phyloP scores from a whole-genome alignment of 2,113 vertebrate species.

The Promerops cafer region DNA sequence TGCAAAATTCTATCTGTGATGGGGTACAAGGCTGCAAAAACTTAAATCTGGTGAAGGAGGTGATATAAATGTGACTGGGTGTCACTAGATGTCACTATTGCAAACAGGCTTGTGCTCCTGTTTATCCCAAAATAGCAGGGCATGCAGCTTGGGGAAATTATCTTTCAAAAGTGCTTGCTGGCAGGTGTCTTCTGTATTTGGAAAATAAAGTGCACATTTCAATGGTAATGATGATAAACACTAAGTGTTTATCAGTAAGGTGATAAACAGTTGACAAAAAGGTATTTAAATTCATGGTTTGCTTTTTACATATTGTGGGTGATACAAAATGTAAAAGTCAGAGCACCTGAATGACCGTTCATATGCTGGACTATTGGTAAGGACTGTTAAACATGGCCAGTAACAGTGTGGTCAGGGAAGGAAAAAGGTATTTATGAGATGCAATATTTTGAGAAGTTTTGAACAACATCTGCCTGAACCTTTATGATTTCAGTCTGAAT shows the following conservation, averaged over 20 bases:
- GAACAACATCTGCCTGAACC: background rate
- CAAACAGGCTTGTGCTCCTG: background rate
- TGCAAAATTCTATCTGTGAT: background rate
- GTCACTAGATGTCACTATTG: slow-evolving; percentile 39
- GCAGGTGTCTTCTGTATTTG: background rate
- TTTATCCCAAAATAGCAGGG: background rate
- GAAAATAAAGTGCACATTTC: background rate
- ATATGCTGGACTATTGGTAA: background rate
- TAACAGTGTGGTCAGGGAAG: background rate
- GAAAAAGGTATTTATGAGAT: background rate
- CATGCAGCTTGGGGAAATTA: background rate
- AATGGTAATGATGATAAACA: background rate
- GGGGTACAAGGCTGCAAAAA: background rate
- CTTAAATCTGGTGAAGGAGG: background rate
- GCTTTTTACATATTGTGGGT: background rate
- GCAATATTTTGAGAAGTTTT: background rate
- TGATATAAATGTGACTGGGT: background rate
- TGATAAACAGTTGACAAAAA: background rate
- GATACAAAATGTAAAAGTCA: background rate
- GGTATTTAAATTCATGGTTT: background rate
- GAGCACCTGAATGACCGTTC: rapidly evolving
- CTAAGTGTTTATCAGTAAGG: background rate
- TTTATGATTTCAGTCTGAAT: background rate
- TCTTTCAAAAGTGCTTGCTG: background rate
- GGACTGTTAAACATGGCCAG: background rate